Percentiles rank a stretch among this genome's conserved stretches.
Conservation (phyloP, 2,888 invertebrate genomes). For the Anthrax anthrax region DNA sequence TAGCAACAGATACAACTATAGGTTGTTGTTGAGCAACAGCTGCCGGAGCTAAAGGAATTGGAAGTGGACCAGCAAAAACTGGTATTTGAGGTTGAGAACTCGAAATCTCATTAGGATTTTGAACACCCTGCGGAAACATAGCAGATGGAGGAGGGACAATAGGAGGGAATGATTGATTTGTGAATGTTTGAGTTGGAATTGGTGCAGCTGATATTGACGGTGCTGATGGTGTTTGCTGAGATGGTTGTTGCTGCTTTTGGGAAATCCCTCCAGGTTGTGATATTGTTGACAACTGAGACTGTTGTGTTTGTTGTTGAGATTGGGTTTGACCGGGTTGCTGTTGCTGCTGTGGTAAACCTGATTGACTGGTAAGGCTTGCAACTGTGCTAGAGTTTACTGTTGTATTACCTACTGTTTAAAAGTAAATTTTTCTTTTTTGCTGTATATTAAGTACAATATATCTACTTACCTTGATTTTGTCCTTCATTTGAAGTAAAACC, state of each 20-base stretch:
- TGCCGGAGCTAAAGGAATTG: conserved; percentile 6
- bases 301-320: neutral
- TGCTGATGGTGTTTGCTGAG: conserved; percentile 13
- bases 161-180: conserved; percentile 62
- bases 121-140: conserved; percentile 5
- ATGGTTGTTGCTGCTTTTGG: neutral
- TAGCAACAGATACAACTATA: neutral
- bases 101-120: conserved; percentile 5
- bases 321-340: conserved; percentile 32
- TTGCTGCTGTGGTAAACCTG: conserved; percentile 14
- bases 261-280: neutral
- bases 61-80: conserved; percentile 6
- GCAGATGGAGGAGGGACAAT: conserved; percentile 16
- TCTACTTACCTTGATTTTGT: conserved; percentile 7
- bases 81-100: conserved; percentile 3
- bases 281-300: conserved; percentile 13
- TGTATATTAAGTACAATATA: too few species aligned
- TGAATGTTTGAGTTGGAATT: conserved; percentile 73
- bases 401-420: neutral
- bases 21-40: conserved; percentile 4
- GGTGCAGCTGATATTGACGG: conserved; percentile 27
- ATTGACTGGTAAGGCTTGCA: conserved; percentile 8
- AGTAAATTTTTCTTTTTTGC: too few species aligned
- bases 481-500: conserved; percentile 17
- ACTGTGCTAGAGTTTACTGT: conserved; percentile 5